These are phyloP conservation scores for Caenorhabditis imperialis DNA, from an alignment of 2,888 invertebrate species.

Conservation along the genomic window DNA sequence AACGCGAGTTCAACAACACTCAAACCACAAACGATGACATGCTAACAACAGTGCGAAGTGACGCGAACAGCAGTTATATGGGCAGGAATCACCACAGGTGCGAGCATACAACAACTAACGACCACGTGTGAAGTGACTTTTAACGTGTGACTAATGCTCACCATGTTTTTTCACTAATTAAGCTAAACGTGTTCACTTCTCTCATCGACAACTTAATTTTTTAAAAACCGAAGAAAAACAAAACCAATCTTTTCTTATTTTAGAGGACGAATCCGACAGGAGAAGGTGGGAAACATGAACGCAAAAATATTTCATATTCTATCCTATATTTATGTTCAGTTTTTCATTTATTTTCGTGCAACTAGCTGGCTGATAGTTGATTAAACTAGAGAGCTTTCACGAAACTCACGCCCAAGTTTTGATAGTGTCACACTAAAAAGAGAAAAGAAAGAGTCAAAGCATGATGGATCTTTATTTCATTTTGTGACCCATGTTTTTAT, in stretches of 20 bases:
- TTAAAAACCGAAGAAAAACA: slow-evolving; percentile 7
- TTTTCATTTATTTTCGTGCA: slow-evolving; percentile 44
- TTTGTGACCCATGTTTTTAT: slow-evolving; percentile 38
- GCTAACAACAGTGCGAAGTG: slow-evolving; percentile 55
- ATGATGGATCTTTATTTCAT: slow-evolving; percentile 42
- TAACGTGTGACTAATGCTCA: slow-evolving; percentile 37
- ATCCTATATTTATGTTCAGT: slow-evolving; percentile 55
- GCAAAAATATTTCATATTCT: slow-evolving; percentile 29
- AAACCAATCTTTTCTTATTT: slow-evolving; percentile 22
- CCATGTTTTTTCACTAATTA: slow-evolving; percentile 3
- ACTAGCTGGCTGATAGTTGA: slow-evolving; percentile 50
- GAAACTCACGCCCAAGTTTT: slow-evolving; percentile 36
- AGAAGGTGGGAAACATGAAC: slow-evolving; percentile 49
- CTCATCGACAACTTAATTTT: slow-evolving; percentile 3
- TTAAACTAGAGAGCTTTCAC: slow-evolving; percentile 36
- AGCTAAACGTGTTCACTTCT: not conserved
- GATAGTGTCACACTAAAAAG: slow-evolving; percentile 48
- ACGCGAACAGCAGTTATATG: slow-evolving; percentile 58
- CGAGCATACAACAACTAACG: slow-evolving; percentile 9
- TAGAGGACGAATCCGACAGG: slow-evolving; percentile 59
- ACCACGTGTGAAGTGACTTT: slow-evolving; percentile 50
- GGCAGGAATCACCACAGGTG: slow-evolving; percentile 65
- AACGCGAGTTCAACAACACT: slow-evolving; percentile 57
- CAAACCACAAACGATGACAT: slow-evolving; percentile 54
- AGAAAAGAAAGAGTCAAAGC: slow-evolving; percentile 18